phyloP scores from a whole-genome alignment of 2,888 invertebrate species.

The Tenthredo distinguenda region DNA sequence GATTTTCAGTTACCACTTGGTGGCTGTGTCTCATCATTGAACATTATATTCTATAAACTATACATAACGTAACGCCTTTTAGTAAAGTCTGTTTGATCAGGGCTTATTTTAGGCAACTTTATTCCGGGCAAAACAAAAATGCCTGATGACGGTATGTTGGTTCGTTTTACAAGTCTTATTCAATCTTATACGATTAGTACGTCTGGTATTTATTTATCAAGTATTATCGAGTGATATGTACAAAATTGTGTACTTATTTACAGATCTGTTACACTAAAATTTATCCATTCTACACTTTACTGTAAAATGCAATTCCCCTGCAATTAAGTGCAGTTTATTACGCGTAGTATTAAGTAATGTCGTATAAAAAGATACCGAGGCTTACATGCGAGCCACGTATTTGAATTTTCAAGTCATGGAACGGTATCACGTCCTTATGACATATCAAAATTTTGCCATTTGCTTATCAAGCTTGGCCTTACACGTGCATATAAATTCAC shows the following conservation, averaged over 20 bases:
- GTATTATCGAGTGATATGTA: constrained; percentile 62
- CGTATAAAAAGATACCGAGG: constrained; percentile 26
- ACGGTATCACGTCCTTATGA: background rate
- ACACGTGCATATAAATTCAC: background rate
- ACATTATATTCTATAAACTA: background rate
- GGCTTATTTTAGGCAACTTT: background rate
- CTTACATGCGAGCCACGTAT: background rate
- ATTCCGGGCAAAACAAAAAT: background rate
- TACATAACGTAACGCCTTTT: background rate
- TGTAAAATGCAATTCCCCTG: background rate
- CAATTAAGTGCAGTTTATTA: constrained; percentile 5
- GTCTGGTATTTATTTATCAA: background rate
- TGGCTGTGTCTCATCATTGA: background rate
- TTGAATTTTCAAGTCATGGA: background rate
- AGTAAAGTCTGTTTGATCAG: background rate
- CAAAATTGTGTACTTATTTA: constrained; percentile 59
- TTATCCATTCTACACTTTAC: background rate
- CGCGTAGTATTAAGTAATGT: background rate
- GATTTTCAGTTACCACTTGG: background rate
- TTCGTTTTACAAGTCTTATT: constrained; percentile 6
- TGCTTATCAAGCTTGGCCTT: background rate
- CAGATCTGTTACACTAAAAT: constrained; percentile 50
- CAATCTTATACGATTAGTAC: background rate
- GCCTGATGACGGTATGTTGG: constrained; percentile 4
- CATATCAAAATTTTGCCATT: background rate